Evolutionary conservation across 2,888 invertebrate genomes (phyloP), one percentile per base, ranked within the genome.

Genomic region (Strigamia transsilvanica): DNA sequence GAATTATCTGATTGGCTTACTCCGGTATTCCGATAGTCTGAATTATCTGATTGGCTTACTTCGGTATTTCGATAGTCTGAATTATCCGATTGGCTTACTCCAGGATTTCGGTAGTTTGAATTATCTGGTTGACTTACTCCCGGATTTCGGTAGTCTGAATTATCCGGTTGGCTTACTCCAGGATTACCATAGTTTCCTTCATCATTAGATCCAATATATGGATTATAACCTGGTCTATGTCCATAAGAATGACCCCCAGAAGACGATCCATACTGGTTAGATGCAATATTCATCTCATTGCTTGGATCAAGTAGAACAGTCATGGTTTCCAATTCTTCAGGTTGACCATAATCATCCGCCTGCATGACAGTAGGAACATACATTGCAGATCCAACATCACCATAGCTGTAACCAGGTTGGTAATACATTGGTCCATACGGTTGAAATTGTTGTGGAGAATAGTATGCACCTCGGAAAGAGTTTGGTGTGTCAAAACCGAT

Each of bases 341-440:
- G 32, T n/a, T n/a, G 80, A 23, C 51, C 46, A 23, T 80, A 32
- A 15, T 32, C 32, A 12, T 51, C 46, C 0, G 21, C 13, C 12
- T 46, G 23, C 18, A 80, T 23, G 5, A 80, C 12, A 23, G 80
- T n/a, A 2, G 34, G 78, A 2, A n/a, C 23, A 13, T 80, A 41
- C 80, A 80, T 80, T 61, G 61, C 6, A 38, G 38, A 61, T 9
- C 61, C 61, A 23, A 0, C 13, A 41, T 42, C 42, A 23, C 10
- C 13, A 41, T 42, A 18, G n/a, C 23, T 27, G 10, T 51, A 41
- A 32, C 21, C 41, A 80, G 80, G 46, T 46, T 51, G 41, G 51
- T 42, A 80, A 13, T 23, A 80, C 80, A 80, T 80, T 46, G 80
- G 80, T 51, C 21, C 32, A n/a, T 51, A 80, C 4, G 80, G 80